phyloP scores from a whole-genome alignment of 2,888 invertebrate genomes.

The Leptinotarsa peninsularis region DNA sequence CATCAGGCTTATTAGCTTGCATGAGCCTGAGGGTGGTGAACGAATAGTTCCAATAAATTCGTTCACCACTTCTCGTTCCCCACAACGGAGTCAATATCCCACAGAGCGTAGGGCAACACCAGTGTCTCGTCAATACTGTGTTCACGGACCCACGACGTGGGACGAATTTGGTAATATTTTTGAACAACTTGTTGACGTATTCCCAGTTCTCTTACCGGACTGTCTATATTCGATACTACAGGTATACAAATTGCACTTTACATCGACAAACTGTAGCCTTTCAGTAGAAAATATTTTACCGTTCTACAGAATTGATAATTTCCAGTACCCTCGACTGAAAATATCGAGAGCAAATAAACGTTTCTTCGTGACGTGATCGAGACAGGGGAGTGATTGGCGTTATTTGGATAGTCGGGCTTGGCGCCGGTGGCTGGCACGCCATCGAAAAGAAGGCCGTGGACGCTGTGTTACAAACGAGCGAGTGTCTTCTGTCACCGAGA shows the following conservation, averaged over 20 bases:
- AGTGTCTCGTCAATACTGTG: too few relatives aligned
- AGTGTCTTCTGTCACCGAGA: conserved; percentile 55
- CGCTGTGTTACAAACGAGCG: conserved; percentile 49
- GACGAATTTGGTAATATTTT: too few relatives aligned
- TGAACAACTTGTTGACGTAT: too few relatives aligned
- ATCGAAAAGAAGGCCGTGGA: conserved; percentile 34
- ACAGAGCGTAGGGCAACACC: too few relatives aligned
- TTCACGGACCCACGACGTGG: too few relatives aligned
- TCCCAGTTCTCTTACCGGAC: too few relatives aligned
- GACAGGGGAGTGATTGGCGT: conserved; percentile 49
- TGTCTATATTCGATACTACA: too few relatives aligned
- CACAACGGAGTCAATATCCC: too few relatives aligned
- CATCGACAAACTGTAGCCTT: not conserved
- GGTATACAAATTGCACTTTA: not conserved
- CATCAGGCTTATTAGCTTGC: too few relatives aligned
- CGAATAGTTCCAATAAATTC: too few relatives aligned
- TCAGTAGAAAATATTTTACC: not conserved
- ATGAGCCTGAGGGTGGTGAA: too few relatives aligned
- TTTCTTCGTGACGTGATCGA: conserved; percentile 44
- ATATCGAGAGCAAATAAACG: conserved; percentile 44
- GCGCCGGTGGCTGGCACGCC: conserved; percentile 48
- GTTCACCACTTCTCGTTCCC: too few relatives aligned
- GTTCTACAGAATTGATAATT: conserved; percentile 35
- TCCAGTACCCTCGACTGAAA: conserved; percentile 40
- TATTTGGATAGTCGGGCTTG: conserved; percentile 56